Evolutionary conservation across 2,888 invertebrate species (phyloP).

Genomic region (Eupithecia subfuscata): DNA sequence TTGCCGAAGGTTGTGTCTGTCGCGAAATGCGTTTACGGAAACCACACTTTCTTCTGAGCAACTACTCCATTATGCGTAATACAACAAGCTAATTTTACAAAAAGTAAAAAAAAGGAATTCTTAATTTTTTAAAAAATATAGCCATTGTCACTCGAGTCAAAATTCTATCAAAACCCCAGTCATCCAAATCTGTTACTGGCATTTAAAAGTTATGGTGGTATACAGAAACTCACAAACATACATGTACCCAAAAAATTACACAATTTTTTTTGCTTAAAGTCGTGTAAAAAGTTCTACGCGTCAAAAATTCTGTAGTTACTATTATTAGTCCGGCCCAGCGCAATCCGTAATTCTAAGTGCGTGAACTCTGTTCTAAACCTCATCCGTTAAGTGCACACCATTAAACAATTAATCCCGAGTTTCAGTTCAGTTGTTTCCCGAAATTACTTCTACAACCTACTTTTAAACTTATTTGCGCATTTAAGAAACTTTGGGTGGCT

Average conservation of each 20-base stretch:
- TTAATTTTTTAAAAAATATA: too few species aligned
- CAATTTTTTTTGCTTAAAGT: not conserved
- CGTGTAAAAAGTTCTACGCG: not conserved
- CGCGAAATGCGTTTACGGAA: too few species aligned
- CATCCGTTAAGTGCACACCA: constrained; percentile 37
- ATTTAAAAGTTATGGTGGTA: not conserved
- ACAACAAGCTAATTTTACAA: too few species aligned
- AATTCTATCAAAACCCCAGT: too few species aligned
- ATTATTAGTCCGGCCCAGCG: not conserved
- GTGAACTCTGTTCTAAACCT: constrained; percentile 16
- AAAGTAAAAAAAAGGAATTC: too few species aligned
- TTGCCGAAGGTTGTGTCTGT: too few species aligned
- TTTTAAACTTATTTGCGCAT: constrained; percentile 30
- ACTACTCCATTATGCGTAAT: too few species aligned
- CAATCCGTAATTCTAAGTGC: constrained; percentile 13
- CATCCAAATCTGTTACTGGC: not conserved
- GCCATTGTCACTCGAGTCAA: too few species aligned
- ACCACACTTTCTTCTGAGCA: too few species aligned
- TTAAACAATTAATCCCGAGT: constrained; percentile 37
- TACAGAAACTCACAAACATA: not conserved
- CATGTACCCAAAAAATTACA: not conserved
- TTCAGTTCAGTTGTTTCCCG: constrained; percentile 28
- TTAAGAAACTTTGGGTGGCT: not conserved
- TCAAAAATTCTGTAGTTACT: not conserved
- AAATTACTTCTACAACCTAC: constrained; percentile 33